Conservation (phyloP, 30 jellyfish, hydroid and myxozoan genomes). For the Pelagia noctiluca region DNA sequence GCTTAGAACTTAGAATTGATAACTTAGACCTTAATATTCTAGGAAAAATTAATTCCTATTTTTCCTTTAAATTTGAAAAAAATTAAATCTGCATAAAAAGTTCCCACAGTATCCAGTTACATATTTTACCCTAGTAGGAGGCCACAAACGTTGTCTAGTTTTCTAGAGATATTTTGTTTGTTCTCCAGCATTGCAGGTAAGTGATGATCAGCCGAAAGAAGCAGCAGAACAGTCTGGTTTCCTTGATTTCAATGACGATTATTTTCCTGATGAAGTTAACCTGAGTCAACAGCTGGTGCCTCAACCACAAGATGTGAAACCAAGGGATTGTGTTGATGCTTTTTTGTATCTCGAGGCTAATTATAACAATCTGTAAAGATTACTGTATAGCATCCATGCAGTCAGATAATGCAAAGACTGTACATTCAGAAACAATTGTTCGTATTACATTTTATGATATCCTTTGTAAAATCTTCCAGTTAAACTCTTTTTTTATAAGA, state of each 20-base stretch:
- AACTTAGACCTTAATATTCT: neutral
- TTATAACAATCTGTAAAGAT: neutral
- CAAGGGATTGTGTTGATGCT: conserved; percentile 6
- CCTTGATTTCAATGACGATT: neutral
- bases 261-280: neutral
- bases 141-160: neutral
- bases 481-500: too few species aligned
- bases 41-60: neutral
- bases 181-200: neutral
- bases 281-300: conserved; percentile 10
- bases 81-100: neutral
- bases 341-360: neutral
- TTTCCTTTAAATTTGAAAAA: neutral
- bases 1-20: conserved; percentile 2
- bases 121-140: neutral
- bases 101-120: conserved; percentile 6
- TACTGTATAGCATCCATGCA: conserved; percentile 5
- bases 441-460: neutral
- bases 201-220: neutral
- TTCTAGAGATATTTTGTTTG: conserved; percentile 1
- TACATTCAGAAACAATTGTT: neutral
- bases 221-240: conserved; percentile 8
- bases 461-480: neutral
- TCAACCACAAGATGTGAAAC: conserved; percentile 5
- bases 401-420: neutral